Conservation (phyloP, 2,888 invertebrate species). For the Lathronympha strigana region DNA sequence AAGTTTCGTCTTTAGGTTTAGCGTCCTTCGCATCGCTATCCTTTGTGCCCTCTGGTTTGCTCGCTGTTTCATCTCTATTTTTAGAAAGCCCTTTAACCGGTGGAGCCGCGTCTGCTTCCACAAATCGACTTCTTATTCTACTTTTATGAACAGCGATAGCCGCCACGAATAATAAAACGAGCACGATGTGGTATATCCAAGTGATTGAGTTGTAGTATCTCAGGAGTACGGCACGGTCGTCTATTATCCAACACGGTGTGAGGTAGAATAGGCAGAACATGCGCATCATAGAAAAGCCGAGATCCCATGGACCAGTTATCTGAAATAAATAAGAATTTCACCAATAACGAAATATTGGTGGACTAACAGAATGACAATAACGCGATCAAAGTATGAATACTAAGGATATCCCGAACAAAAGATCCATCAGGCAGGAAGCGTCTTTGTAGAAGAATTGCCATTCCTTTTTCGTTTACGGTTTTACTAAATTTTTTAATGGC, state of each 20-base stretch:
- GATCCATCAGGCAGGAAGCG: too few species aligned
- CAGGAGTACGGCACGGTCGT: conserved; percentile 54
- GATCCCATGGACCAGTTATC: conserved; percentile 83
- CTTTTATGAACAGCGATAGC: conserved; percentile 56
- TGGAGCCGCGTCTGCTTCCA: background rate
- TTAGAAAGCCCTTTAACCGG: background rate
- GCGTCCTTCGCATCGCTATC: background rate
- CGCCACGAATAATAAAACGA: conserved; percentile 57
- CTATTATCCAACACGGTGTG: conserved; percentile 68
- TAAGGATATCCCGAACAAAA: too few species aligned
- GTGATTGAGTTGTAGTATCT: conserved; percentile 74
- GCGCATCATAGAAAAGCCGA: conserved; percentile 76
- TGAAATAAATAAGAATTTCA: conserved; percentile 63
- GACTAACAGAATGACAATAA: too few species aligned
- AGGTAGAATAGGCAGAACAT: conserved; percentile 71
- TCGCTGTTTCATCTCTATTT: background rate
- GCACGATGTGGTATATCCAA: conserved; percentile 70
- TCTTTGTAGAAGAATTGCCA: too few species aligned
- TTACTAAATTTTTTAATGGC: too few species aligned
- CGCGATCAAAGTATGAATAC: too few species aligned
- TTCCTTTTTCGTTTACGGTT: too few species aligned
- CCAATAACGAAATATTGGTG: too few species aligned
- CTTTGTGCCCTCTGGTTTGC: conserved; percentile 1
- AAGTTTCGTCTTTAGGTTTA: background rate
- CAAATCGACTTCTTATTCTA: background rate